Evolutionary conservation across 1,140 invertebrate genomes (phyloP).

Genomic region (Pogonognathellus flavescens): DNA sequence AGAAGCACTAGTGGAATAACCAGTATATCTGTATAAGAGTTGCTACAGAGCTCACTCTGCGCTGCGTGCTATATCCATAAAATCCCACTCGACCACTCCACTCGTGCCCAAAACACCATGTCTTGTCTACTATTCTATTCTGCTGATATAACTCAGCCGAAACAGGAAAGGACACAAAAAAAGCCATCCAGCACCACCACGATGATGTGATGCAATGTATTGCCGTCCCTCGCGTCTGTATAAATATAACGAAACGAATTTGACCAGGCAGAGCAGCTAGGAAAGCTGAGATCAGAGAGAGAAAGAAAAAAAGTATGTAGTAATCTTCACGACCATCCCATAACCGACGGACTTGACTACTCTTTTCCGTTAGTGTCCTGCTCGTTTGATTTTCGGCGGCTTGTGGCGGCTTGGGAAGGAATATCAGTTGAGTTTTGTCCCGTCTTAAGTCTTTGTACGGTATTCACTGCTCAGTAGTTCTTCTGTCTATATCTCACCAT

Average conservation of each 20-base stretch:
- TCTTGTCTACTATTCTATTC: not conserved
- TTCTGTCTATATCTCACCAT: not conserved
- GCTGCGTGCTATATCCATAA: not conserved
- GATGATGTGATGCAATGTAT: conserved; percentile 16
- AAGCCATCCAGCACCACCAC: not conserved
- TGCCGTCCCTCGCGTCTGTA: not conserved
- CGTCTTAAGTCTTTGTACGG: not conserved
- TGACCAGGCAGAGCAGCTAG: not conserved
- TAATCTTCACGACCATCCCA: conserved; percentile 45
- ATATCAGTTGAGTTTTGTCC: too few relatives aligned
- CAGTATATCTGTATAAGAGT: not conserved
- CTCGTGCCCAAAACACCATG: conserved; percentile 44
- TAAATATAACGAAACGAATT: not conserved
- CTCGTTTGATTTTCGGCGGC: not conserved
- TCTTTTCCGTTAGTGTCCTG: not conserved
- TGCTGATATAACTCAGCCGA: conserved; percentile 12
- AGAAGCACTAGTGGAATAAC: not conserved
- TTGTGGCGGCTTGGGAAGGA: not conserved
- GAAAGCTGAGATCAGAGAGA: not conserved
- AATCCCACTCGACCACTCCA: not conserved
- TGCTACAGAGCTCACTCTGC: not conserved
- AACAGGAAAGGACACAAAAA: conserved; percentile 46
- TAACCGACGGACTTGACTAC: not conserved
- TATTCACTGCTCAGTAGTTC: not conserved
- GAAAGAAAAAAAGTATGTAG: conserved; percentile 7